Evolutionary conservation across 2,113 vertebrate species (phyloP), one percentile per base, ranked within the genome.

Genomic region (Plectropomus leopardus): DNA sequence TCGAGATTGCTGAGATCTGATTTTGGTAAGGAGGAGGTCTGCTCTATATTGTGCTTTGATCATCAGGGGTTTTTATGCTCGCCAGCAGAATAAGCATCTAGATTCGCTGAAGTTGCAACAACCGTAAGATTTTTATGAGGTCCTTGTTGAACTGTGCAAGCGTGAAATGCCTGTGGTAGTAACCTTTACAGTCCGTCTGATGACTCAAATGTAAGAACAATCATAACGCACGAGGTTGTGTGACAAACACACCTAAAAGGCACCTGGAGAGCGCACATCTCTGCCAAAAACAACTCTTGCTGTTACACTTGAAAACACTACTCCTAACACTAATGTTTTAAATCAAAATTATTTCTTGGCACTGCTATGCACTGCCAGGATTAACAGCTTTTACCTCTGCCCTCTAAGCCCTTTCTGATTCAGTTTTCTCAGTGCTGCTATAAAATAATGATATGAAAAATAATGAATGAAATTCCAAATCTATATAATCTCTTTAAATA

Each of bases 1-100:
- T 68, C 3, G 26, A 90, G 87, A 84, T 67, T 88, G 87, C 85
- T 89, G 83, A 79, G 79, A 83, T 87, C 79, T 57, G 81, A 85
- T 85, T 87, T 83, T 57, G 70, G 57, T 76, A 47, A 83, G 76
- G 76, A 78, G 66, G 55, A 77, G 72, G 63, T 72, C 63, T 54
- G 72, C 59, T 84, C 60, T 51, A 45, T 80, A 55, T 69, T 86
- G 72, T 67, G 80, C 88, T 88, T 87, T 88, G 85, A 87, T 90
- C 85, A 81, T 84, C 75, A 53, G 30, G 26, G 47, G 36, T 44
- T 67, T 72, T 78, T 50, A 48, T 72, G 71, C 59, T 72, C 28
- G 1, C 69, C 44, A 69, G 76, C 80, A 74, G 67, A 85, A 86
- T 77, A 34, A 87, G 68, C 47, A 66, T 76, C 5, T 28, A 42